These are phyloP conservation scores for Caenorhabditis tropicalis DNA, from an alignment of 1,140 invertebrate species.

Conservation along the genomic window DNA sequence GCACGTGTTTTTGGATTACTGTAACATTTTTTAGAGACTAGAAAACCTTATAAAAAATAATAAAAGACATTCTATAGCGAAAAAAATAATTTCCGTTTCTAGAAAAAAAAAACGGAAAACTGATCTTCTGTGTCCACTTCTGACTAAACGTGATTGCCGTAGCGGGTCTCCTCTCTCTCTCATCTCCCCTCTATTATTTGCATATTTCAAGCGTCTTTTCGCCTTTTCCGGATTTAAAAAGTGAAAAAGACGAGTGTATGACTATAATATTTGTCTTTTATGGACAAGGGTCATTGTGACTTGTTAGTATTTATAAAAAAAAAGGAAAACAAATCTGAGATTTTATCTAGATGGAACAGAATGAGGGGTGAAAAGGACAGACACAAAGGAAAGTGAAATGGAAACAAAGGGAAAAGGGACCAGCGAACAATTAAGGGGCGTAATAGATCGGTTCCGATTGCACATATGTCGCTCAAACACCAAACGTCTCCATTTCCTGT, in stretches of 20 bases:
- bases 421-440: slow-evolving; percentile 39
- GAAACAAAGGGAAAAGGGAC: background rate
- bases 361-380: background rate
- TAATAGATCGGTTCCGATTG: slow-evolving; percentile 43
- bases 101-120: background rate
- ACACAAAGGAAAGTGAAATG: background rate
- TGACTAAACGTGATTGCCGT: slow-evolving; percentile 28
- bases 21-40: too few relatives aligned
- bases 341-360: background rate
- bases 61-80: too few relatives aligned
- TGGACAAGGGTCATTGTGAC: background rate
- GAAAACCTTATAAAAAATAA: too few relatives aligned
- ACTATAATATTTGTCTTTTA: background rate
- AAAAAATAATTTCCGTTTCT: background rate
- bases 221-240: slow-evolving; percentile 40
- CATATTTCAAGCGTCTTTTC: slow-evolving; percentile 43
- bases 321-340: background rate
- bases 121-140: slow-evolving; percentile 16
- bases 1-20: too few relatives aligned
- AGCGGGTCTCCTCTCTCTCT: background rate
- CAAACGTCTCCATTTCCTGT: slow-evolving; percentile 41
- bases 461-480: slow-evolving; percentile 36
- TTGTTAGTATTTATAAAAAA: background rate
- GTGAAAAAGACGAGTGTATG: slow-evolving; percentile 27
- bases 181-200: slow-evolving; percentile 32